These are phyloP conservation scores for Hirtodrosophila duncani DNA, from an alignment of 2,888 invertebrate genomes.

Conservation along the genomic window DNA sequence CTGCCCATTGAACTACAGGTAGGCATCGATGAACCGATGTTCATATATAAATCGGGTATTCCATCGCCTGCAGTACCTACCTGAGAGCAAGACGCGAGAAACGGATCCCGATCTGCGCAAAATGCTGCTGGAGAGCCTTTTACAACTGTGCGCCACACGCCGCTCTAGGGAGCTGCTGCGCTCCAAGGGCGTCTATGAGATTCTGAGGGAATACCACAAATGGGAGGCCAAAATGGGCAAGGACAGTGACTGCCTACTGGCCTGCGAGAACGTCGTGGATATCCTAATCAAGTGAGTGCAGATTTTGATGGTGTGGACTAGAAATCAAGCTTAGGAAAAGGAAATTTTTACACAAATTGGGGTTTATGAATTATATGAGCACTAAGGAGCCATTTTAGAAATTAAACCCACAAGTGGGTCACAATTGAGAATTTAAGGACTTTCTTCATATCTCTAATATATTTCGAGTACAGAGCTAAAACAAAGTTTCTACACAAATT, in stretches of 20 bases:
- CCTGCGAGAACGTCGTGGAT: constrained; percentile 92
- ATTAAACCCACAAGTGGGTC: not conserved
- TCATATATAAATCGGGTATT: not conserved
- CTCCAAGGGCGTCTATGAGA: constrained; percentile 89
- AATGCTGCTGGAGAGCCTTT: constrained; percentile 89
- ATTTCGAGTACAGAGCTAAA: no score
- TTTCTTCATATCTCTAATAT: no score
- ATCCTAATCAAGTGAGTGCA: constrained; percentile 85
- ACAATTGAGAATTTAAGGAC: not conserved
- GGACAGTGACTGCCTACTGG: constrained; percentile 82
- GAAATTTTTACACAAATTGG: no score
- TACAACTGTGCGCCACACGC: no score
- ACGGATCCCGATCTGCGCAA: constrained; percentile 86
- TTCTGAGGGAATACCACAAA: constrained; percentile 94
- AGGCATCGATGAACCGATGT: no score
- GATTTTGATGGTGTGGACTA: no score
- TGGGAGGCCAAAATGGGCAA: no score
- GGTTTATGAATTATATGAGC: no score
- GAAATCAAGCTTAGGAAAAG: no score
- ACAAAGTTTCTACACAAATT: no score
- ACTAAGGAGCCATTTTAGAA: no score
- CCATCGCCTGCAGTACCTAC: constrained; percentile 82
- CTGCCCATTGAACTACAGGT: constrained; percentile 90
- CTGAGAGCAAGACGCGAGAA: constrained; percentile 87
- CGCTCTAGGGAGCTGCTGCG: constrained; percentile 88